Conservation (phyloP, 2,797 vertebrate species). For the Anas capensis region DNA sequence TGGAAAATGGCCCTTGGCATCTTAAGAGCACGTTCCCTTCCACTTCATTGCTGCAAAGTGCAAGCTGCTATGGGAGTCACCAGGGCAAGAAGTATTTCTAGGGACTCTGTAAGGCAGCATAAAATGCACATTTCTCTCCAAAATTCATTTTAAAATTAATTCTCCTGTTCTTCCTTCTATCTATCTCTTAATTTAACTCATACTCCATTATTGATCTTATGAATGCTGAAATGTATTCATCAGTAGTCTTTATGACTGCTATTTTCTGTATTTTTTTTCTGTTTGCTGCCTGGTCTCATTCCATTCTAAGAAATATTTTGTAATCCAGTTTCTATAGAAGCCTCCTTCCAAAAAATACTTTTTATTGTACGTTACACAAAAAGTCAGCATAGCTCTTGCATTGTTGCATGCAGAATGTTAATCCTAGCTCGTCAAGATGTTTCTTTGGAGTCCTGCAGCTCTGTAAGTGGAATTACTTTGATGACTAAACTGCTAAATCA, state of each 20-base stretch:
- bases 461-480: conserved; percentile 35
- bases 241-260: conserved; percentile 5
- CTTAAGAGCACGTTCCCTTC: conserved; percentile 34
- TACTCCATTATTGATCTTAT: background rate
- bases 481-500: conserved; percentile 62
- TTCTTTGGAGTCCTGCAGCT: conserved; percentile 30
- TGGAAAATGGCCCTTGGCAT: conserved; percentile 46
- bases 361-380: background rate
- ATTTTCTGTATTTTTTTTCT: background rate
- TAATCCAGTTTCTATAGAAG: conserved; percentile 13
- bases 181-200: conserved; percentile 47
- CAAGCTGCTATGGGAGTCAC: background rate
- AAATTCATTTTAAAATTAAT: conserved; percentile 17
- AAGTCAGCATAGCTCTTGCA: background rate
- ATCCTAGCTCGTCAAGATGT: background rate
- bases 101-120: background rate
- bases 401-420: conserved; percentile 15
- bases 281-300: conserved; percentile 25
- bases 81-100: background rate
- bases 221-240: conserved; percentile 36
- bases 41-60: background rate
- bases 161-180: background rate
- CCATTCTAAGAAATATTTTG: background rate
- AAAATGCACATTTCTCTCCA: conserved; percentile 1
- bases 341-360: background rate